Evolutionary conservation across 2,888 invertebrate species (phyloP).

Genomic region (Drosophila kuntzei): DNA sequence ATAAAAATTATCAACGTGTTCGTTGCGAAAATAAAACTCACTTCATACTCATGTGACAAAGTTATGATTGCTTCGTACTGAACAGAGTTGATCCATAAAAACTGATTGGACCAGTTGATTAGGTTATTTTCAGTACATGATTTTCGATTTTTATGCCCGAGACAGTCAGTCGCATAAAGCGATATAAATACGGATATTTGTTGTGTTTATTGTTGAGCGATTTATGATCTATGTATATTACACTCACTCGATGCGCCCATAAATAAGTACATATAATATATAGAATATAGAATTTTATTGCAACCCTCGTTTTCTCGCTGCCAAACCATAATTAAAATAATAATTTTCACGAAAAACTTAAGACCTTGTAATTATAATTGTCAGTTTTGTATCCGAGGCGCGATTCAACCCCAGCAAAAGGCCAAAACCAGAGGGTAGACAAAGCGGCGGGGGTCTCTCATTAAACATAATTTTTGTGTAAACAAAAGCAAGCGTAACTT

Average conservation of each 20-base stretch:
- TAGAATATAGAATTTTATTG: slow-evolving; percentile 48
- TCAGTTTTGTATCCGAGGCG: slow-evolving; percentile 67
- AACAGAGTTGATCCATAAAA: slow-evolving; percentile 50
- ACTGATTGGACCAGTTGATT: slow-evolving; percentile 79
- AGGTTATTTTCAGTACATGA: slow-evolving; percentile 57
- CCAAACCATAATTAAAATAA: slow-evolving; percentile 83
- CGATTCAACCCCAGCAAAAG: slow-evolving; percentile 54
- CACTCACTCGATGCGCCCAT: slow-evolving; percentile 44
- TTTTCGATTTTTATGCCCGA: slow-evolving; percentile 52
- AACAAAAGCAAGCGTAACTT: slow-evolving; percentile 75
- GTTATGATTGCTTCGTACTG: slow-evolving; percentile 66
- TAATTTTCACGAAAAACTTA: slow-evolving; percentile 84
- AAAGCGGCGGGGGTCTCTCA: slow-evolving; percentile 52
- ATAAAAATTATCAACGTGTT: slow-evolving; percentile 81
- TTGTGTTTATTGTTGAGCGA: slow-evolving; percentile 70
- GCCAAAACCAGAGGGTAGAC: slow-evolving; percentile 4
- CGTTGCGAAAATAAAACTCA: slow-evolving; percentile 62
- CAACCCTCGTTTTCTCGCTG: slow-evolving; percentile 42
- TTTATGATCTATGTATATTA: slow-evolving; percentile 63
- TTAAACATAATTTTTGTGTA: slow-evolving; percentile 81
- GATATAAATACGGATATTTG: slow-evolving; percentile 27
- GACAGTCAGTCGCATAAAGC: slow-evolving; percentile 51
- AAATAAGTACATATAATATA: slow-evolving; percentile 37
- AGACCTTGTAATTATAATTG: slow-evolving; percentile 84
- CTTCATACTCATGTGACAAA: slow-evolving; percentile 44